Evolutionary conservation across 2,797 vertebrate species (phyloP), one percentile per base, ranked within the genome.

Genomic region (Fistularia commersonii): DNA sequence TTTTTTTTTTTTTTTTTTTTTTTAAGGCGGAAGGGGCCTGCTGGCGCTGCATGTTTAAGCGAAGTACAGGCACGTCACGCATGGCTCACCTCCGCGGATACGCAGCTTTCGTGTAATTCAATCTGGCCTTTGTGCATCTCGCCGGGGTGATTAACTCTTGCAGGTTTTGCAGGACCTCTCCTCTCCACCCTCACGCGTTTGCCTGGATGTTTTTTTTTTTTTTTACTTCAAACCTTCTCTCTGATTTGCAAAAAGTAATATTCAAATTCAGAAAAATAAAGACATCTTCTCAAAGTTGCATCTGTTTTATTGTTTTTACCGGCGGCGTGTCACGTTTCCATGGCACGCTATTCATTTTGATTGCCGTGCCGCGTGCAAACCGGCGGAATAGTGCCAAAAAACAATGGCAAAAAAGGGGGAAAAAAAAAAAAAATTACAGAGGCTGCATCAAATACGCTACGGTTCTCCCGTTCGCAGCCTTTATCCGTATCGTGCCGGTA

Each of bases 1-100:
- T n/a, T n/a, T n/a, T n/a, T n/a, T n/a, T n/a, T n/a, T n/a, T n/a
- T n/a, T n/a, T n/a, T n/a, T n/a, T n/a, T n/a, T 83, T 88, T 78
- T 71, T 72, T 83, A 82, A 86, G 81, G 81, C 80, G 51, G 51
- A 48, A 72, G 76, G 48, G 69, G n/a, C 76, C 66, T 74, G 44
- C 77, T 64, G 61, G 77, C 64, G 66, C 73, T 84, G 81, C 87
- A 86, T 87, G 83, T 85, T 89, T 81, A 77, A 90, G 77, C 67
- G 66, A 76, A 71, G 64, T 77, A 81, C 60, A 75, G 80, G 79
- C 82, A 75, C 76, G 86, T 87, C 80, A 89, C 75, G 77, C 82
- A 79, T 85, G 82, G 68, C 80, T 86, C 74, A 56, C 77, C 75
- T 64, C 77, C 51, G 54, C 64, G 84, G 82, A 90, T 88, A 80